Evolutionary conservation across 2,888 invertebrate species (phyloP), one percentile per base, ranked within the genome.

Genomic region (Tipula unca): DNA sequence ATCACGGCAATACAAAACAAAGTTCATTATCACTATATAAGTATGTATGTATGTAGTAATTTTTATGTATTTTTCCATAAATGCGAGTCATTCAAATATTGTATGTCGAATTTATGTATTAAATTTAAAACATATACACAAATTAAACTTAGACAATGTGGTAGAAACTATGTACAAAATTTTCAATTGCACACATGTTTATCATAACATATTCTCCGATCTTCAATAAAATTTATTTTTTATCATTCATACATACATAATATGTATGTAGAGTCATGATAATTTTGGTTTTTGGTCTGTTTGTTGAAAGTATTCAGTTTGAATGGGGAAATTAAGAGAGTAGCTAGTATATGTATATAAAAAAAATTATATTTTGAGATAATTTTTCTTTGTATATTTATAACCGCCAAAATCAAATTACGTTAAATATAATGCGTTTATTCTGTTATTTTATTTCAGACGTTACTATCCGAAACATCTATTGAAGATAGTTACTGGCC

Each of bases 401-500:
- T 85, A 69, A 69, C 69, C 10, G 69, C 25, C 69, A 69, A 69
- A 69, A 69, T 25, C 69, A 25, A 69, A 48, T 42, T 29, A 48
- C 39, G 35, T 14, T 42, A 83, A 83, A 54, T 29, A 39, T 69
- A 69, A 25, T 10, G 69, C 69, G 25, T 83, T 25, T 69, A 1
- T 86, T 85, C 54, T 86, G 25, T 86, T 86, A 85, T 36, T 42
- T 85, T 82, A 6, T 39, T 86, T 29, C 90, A 96, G 96, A 94
- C 94, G 89, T 91, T 96, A 88, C 92, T 95, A 87, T 92, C 93
- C 6, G 94, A 95, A 29, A 92, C 93, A 87, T 94, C 93, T 87
- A 93, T 94, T 85, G 94, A 94, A 89, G 93, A 94, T 89, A 94
- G 94, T 86, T 93, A 92, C 88, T 95, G 95, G 95, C 95, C 96